Conservation (phyloP, 2,797 vertebrate species). For the Dromococcyx pavoninus region DNA sequence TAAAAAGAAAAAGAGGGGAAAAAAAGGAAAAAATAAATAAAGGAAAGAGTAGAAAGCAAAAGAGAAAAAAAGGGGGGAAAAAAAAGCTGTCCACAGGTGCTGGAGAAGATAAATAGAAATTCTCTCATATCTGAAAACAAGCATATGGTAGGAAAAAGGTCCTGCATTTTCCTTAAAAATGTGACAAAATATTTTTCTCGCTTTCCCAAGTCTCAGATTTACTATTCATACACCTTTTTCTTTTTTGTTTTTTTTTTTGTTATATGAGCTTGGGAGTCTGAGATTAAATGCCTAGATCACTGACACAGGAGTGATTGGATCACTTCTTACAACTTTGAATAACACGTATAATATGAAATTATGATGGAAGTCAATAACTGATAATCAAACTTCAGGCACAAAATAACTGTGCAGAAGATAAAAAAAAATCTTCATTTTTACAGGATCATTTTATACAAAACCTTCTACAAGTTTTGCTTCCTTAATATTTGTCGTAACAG, state of each 20-base stretch:
- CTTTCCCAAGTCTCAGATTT: neutral
- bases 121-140: neutral
- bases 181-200: neutral
- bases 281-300: neutral
- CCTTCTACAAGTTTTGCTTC: neutral
- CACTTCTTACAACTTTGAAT: neutral
- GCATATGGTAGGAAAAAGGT: neutral
- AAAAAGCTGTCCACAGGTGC: fast-evolving
- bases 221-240: neutral
- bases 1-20: no score
- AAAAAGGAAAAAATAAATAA: no score
- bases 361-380: neutral
- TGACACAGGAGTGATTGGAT: neutral
- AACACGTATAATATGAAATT: neutral
- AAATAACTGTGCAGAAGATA: neutral
- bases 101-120: neutral
- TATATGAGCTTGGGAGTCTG: neutral
- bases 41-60: no score
- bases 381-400: neutral
- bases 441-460: neutral
- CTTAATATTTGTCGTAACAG: neutral
- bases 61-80: no score
- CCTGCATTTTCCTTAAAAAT: neutral
- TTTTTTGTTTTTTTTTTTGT: neutral
- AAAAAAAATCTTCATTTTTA: neutral